Conservation (phyloP, 2,113 vertebrate species). For the Osmerus mordax region DNA sequence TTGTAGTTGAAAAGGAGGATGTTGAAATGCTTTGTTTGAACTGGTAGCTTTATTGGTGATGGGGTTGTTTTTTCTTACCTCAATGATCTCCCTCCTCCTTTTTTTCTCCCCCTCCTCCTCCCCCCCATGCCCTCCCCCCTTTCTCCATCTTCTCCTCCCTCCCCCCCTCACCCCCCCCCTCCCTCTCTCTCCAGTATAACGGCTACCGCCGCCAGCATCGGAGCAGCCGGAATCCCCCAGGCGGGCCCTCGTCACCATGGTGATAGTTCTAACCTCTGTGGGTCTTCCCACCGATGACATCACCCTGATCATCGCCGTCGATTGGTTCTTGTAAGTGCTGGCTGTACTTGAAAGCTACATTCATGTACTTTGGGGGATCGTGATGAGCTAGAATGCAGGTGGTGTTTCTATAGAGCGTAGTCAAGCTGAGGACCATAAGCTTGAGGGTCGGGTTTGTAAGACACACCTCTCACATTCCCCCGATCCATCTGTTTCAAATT, state of each 20-base stretch:
- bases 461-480: constrained; percentile 38
- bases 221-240: constrained; percentile 96
- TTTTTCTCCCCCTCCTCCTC: too few species aligned
- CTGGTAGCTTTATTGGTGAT: too few species aligned
- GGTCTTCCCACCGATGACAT: constrained; percentile 97
- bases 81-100: too few species aligned
- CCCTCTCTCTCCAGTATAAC: constrained; percentile 80
- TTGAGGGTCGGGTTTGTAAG: background rate
- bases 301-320: constrained; percentile 92
- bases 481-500: constrained; percentile 53
- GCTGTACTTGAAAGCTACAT: background rate
- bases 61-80: too few species aligned
- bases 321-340: constrained; percentile 98
- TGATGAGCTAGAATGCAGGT: background rate
- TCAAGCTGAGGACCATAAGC: background rate
- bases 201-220: constrained; percentile 94
- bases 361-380: background rate
- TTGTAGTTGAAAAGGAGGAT: too few species aligned
- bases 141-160: too few species aligned
- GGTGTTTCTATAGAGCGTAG: too few species aligned
- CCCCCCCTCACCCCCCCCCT: too few species aligned
- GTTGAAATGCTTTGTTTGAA: too few species aligned
- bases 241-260: constrained; percentile 96
- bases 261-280: constrained; percentile 95
- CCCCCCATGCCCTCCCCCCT: too few species aligned